Conservation (phyloP, 2,888 invertebrate genomes). For the Campoplex nolae region DNA sequence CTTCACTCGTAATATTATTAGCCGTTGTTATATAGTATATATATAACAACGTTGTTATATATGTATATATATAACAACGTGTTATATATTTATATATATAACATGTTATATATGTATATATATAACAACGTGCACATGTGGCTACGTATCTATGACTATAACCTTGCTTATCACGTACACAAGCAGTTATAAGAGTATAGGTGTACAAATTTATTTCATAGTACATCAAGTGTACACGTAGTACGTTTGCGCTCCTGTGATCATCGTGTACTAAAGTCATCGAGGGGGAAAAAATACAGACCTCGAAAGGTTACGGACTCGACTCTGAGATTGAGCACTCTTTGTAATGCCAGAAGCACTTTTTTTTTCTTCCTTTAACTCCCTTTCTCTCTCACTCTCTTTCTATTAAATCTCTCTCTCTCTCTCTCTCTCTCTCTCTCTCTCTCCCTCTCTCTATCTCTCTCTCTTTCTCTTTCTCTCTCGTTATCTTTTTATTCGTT, state of each 20-base stretch:
- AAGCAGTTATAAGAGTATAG: background rate
- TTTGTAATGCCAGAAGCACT: constrained; percentile 72
- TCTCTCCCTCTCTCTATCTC: constrained; percentile 13
- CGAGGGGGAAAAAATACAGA: constrained; percentile 58
- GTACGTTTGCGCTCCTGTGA: constrained; percentile 53
- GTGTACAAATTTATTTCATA: constrained; percentile 65
- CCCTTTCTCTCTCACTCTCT: constrained; percentile 6
- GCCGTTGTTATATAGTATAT: background rate
- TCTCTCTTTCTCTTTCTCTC: constrained; percentile 9
- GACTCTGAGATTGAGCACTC: constrained; percentile 70
- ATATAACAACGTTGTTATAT: background rate
- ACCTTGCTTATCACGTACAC: constrained; percentile 1
- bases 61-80: background rate
- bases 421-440: constrained; percentile 8
- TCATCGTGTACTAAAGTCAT: constrained; percentile 57
- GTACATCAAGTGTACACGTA: constrained; percentile 33
- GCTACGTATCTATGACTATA: background rate
- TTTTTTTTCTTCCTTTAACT: constrained; percentile 32
- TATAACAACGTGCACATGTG: background rate
- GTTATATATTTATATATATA: background rate
- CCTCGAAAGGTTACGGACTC: constrained; percentile 70
- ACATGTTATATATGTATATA: background rate
- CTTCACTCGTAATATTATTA: constrained; percentile 43
- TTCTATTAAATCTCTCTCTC: constrained; percentile 3
- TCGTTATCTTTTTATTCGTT: constrained; percentile 21